Evolutionary conservation across 2,888 invertebrate genomes (phyloP), one percentile per base, ranked within the genome.

Genomic region (Caenorhabditis sp.): DNA sequence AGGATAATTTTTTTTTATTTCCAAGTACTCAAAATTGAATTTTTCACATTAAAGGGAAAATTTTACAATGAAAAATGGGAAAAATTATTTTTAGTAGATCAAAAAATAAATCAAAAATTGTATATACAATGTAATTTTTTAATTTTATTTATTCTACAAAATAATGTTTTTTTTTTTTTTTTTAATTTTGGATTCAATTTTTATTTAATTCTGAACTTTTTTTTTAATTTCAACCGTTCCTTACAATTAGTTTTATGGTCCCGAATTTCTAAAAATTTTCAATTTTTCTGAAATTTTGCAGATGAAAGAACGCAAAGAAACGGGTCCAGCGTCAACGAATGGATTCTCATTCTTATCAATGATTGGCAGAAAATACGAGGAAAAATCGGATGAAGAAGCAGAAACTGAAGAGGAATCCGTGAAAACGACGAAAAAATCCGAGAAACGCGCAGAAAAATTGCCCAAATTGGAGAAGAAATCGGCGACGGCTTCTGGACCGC

Each of bases 311-410:
- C 77, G 44, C 3, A 67, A 55, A 56, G 69, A 62, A 37, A 50
- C 5, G 9, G 72, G 26, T 40, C 40, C 40, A 2, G 6, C 44
- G 18, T 44, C 61, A 0, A 28, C 20, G 24, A 71, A 56, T n/a
- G 68, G 72, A 2, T 85, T 85, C 60, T 85, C 85, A 13, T 85
- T 85, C 47, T 60, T 85, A 22, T 72, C 79, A 9, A 70, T 70
- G 77, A 82, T 85, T 13, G 85, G 85, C 22, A 60, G 82, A 69
- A 82, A 69, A 20, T 64, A 77, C 18, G 61, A 78, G 13, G 55
- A 65, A 1, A 26, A 18, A 28, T 26, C 61, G 24, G 35, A 47
- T 26, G 62, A 44, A 0, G 76, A 55, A 0, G 26, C 1, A 26
- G 69, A 56, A 35, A 32, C 20, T 20, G 53, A 56, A 22, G 58